These are phyloP conservation scores for Brachypteracias leptosomus DNA, from an alignment of 2,113 vertebrate genomes.

Conservation along the genomic window DNA sequence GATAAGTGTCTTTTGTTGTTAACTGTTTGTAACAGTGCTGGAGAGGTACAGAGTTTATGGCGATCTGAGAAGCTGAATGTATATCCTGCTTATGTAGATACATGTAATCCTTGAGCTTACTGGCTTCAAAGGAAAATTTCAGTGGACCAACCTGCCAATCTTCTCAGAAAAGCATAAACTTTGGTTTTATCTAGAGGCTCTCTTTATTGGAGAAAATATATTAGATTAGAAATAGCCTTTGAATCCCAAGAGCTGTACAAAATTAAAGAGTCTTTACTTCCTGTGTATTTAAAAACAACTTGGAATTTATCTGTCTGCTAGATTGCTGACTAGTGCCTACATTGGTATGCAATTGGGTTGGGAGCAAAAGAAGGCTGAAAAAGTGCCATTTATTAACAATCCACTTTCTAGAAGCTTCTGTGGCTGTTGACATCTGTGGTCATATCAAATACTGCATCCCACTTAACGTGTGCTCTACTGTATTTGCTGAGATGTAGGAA, in stretches of 20 bases:
- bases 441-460: background rate
- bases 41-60: background rate
- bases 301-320: background rate
- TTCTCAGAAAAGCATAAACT: background rate
- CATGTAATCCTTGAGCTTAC: background rate
- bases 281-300: background rate
- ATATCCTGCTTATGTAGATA: background rate
- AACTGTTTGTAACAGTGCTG: background rate
- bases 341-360: background rate
- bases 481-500: background rate
- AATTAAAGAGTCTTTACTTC: background rate
- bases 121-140: background rate
- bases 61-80: background rate
- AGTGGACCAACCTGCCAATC: background rate
- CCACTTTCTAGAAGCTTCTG: background rate
- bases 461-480: background rate
- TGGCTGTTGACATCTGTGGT: background rate
- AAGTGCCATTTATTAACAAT: background rate
- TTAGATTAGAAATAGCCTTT: background rate
- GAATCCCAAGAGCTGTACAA: background rate
- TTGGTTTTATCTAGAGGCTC: background rate
- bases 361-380: background rate
- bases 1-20: background rate
- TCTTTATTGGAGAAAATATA: background rate
- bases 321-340: background rate